Conservation (phyloP, 2,113 vertebrate species). For the Phylloscopus whistleri region DNA sequence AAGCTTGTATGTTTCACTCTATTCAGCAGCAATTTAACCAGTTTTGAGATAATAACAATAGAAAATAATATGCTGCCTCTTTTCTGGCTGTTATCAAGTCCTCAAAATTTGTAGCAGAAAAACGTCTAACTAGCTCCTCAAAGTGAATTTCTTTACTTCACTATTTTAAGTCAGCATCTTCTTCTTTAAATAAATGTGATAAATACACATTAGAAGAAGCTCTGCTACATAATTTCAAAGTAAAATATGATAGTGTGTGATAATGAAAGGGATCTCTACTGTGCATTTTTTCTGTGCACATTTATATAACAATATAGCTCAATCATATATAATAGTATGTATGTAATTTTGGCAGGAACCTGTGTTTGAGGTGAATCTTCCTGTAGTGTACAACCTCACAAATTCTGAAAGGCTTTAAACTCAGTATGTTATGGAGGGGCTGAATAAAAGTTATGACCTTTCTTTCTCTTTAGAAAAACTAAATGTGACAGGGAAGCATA, state of each 20-base stretch:
- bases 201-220: not conserved
- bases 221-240: not conserved
- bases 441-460: not conserved
- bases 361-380: not conserved
- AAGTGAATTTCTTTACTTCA: not conserved
- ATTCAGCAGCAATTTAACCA: not conserved
- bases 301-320: not conserved
- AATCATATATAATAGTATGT: not conserved
- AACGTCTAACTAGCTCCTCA: not conserved
- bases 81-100: not conserved
- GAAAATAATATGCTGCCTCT: not conserved
- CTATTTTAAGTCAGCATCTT: not conserved
- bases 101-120: not conserved
- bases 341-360: not conserved
- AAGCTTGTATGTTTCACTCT: not conserved
- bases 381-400: not conserved
- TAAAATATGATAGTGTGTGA: not conserved
- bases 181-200: not conserved
- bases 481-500: not conserved
- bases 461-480: not conserved
- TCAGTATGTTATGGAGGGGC: not conserved
- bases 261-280: not conserved
- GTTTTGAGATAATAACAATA: not conserved
- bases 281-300: not conserved
- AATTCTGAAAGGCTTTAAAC: not conserved